Conservation (phyloP, 2,797 vertebrate genomes). For the Enteromius mattozi region DNA sequence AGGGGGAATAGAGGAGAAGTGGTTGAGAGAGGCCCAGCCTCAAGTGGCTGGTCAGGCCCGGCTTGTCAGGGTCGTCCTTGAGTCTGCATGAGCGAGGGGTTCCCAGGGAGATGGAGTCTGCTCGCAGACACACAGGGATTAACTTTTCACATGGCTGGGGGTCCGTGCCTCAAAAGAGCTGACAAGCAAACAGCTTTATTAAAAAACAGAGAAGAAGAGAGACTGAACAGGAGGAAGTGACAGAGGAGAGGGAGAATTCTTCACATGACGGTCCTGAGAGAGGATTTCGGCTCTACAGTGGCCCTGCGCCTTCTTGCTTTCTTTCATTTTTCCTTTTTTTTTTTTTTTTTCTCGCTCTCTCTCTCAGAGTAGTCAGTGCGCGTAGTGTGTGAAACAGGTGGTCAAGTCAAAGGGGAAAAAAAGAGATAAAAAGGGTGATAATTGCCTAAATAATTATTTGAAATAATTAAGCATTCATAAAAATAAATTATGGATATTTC, state of each 20-base stretch:
- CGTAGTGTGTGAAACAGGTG: slow-evolving; percentile 20
- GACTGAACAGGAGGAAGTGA: slow-evolving; percentile 56
- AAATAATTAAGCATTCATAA: neutral
- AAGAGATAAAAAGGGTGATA: neutral
- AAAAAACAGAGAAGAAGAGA: slow-evolving; percentile 81
- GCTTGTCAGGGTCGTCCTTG: slow-evolving; percentile 65
- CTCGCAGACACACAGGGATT: slow-evolving; percentile 76
- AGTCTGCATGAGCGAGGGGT: slow-evolving; percentile 75
- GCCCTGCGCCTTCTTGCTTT: slow-evolving; percentile 62
- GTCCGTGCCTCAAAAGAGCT: slow-evolving; percentile 85
- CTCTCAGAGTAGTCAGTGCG: slow-evolving; percentile 1
- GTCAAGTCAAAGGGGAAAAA: neutral
- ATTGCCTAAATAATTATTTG: neutral
- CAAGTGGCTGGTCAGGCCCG: slow-evolving; percentile 58
- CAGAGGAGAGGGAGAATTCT: slow-evolving; percentile 71
- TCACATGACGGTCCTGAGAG: slow-evolving; percentile 84
- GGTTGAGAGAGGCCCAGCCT: slow-evolving; percentile 59
- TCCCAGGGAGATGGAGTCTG: slow-evolving; percentile 86
- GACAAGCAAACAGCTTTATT: slow-evolving; percentile 89
- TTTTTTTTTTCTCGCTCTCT: neutral
- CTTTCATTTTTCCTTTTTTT: slow-evolving; percentile 59
- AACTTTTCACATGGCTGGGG: slow-evolving; percentile 90
- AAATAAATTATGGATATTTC: neutral
- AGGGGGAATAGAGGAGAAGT: slow-evolving; percentile 63
- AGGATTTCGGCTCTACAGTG: slow-evolving; percentile 85